Percentiles rank a stretch among this genome's conserved stretches.
Conservation (phyloP, 1,140 invertebrate genomes). For the Helicoverpa armigera region DNA sequence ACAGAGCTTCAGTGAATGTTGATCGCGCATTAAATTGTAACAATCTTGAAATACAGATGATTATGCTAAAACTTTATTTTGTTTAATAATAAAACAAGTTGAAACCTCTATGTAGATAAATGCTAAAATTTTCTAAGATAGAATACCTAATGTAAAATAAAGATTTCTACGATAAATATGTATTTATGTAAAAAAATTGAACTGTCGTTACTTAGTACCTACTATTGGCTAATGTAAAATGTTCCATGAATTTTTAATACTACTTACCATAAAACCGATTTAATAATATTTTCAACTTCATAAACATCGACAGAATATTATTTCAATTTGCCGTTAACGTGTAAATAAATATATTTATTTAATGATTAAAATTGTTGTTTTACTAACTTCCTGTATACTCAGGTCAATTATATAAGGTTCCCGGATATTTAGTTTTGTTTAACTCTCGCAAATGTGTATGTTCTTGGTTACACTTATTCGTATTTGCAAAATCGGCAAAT, state of each 20-base stretch:
- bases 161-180: slow-evolving; percentile 78
- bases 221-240: slow-evolving; percentile 70
- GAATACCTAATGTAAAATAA: slow-evolving; percentile 74
- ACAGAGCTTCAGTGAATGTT: slow-evolving; percentile 74
- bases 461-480: background rate
- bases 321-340: slow-evolving; percentile 80
- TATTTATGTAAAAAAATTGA: slow-evolving; percentile 81
- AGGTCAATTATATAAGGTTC: background rate
- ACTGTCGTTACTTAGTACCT: slow-evolving; percentile 75
- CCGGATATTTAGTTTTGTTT: background rate
- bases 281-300: slow-evolving; percentile 69
- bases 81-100: slow-evolving; percentile 51
- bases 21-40: slow-evolving; percentile 58
- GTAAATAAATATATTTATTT: slow-evolving; percentile 87
- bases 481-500: too few species aligned
- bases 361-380: slow-evolving; percentile 74
- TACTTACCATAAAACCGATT: slow-evolving; percentile 65
- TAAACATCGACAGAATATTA: slow-evolving; percentile 80
- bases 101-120: slow-evolving; percentile 60
- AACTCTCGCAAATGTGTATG: background rate
- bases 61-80: slow-evolving; percentile 51
- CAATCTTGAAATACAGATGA: slow-evolving; percentile 50
- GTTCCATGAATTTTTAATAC: slow-evolving; percentile 55
- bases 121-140: slow-evolving; percentile 72
- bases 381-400: slow-evolving; percentile 49